Percentiles rank a stretch among this genome's conserved stretches.
Conservation (phyloP, 2,888 invertebrate genomes). For the Teleogryllus oceanicus region DNA sequence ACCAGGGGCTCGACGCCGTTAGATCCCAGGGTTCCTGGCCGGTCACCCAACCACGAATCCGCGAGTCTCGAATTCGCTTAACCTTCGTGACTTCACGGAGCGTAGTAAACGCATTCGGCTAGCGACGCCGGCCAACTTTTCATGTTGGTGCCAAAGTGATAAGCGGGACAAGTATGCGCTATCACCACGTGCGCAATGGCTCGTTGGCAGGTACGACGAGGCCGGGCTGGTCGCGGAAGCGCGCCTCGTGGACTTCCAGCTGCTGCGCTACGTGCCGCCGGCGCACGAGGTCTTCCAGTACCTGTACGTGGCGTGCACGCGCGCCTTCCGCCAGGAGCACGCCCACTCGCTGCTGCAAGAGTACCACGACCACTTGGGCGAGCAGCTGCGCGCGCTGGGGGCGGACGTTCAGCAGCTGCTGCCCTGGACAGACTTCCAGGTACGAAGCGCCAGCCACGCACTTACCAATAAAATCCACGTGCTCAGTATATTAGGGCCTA, state of each 20-base stretch:
- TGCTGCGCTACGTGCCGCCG: conserved; percentile 23
- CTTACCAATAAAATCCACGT: no score
- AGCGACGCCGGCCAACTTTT: no score
- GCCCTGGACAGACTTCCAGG: conserved; percentile 20
- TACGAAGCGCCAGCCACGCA: no score
- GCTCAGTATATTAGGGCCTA: no score
- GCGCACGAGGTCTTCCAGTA: conserved; percentile 11
- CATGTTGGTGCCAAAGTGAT: no score
- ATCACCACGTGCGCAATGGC: neutral
- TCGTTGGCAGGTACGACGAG: neutral
- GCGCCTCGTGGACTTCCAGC: conserved; percentile 25
- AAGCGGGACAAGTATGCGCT: no score
- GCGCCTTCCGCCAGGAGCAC: neutral
- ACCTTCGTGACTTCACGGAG: no score
- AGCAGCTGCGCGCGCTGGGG: neutral
- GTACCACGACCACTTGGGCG: neutral
- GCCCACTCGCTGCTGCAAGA: neutral
- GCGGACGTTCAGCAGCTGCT: neutral
- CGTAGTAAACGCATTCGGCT: no score
- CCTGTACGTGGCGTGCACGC: neutral
- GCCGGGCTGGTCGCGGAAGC: conserved; percentile 2
- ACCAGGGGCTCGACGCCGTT: no score
- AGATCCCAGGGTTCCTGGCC: no score
- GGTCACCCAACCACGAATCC: no score
- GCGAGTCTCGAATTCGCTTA: no score